These are phyloP conservation scores for Dioctria linearis DNA, from an alignment of 2,888 invertebrate genomes.

Conservation along the genomic window DNA sequence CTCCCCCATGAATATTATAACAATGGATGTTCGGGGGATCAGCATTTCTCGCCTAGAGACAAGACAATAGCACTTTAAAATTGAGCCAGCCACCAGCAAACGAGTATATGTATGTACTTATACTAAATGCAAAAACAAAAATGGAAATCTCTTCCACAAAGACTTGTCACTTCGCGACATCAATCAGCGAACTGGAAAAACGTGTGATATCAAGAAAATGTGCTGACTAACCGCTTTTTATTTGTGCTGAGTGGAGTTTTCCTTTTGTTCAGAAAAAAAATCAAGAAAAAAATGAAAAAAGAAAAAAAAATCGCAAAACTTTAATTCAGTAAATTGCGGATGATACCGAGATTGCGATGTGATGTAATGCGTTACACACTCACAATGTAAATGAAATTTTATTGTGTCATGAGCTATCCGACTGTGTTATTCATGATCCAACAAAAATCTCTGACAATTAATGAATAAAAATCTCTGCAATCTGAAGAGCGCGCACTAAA, in stretches of 20 bases:
- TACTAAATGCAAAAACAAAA: no score
- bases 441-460: not conserved
- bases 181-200: conserved; percentile 7
- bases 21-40: not conserved
- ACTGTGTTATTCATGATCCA: not conserved
- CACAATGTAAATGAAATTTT: not conserved
- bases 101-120: not conserved
- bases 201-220: not conserved
- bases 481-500: not conserved
- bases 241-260: no score
- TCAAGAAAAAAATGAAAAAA: no score
- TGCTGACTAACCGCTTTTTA: not conserved
- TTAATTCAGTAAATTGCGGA: not conserved
- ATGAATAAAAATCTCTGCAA: not conserved
- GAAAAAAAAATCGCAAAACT: not conserved
- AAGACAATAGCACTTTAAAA: not conserved
- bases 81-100: not conserved
- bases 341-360: not conserved
- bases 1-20: not conserved
- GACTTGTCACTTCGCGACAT: not conserved
- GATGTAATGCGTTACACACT: not conserved
- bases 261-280: no score
- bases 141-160: no score
- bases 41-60: not conserved
- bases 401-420: not conserved